phyloP scores from a whole-genome alignment of 92 coral and sea anemone genomes.

The Actinernus sp. region DNA sequence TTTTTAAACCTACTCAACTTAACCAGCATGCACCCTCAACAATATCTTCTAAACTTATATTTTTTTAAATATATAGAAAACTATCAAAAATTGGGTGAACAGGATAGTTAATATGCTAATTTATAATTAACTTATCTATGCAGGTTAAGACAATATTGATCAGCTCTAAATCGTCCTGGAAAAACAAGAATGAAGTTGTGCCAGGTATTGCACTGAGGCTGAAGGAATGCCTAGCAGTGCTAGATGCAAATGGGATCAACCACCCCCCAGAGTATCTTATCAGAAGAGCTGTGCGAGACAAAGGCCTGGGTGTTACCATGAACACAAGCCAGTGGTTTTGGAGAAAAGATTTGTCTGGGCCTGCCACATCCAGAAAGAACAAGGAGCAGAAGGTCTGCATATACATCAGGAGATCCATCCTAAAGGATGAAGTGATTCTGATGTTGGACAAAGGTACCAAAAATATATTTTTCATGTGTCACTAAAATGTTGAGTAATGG shows the following conservation, averaged over 20 bases:
- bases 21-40: no score
- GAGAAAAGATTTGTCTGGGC: background rate
- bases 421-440: slow-evolving; percentile 8
- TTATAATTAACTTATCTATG: background rate
- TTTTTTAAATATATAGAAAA: no score
- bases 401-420: slow-evolving; percentile 11
- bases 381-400: slow-evolving; percentile 13
- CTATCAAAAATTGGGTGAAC: no score
- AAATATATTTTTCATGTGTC: background rate
- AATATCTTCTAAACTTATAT: no score
- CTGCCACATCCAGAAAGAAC: slow-evolving; percentile 1
- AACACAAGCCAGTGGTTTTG: slow-evolving; percentile 11
- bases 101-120: no score
- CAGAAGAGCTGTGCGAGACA: slow-evolving; percentile 1
- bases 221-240: background rate
- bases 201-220: slow-evolving; percentile 15
- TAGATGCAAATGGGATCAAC: background rate
- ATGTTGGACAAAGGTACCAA: slow-evolving; percentile 13
- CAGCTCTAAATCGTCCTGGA: slow-evolving; percentile 4
- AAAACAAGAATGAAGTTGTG: slow-evolving; percentile 1
- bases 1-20: no score
- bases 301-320: slow-evolving; percentile 6
- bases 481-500: no score
- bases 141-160: slow-evolving; percentile 10
- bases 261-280: slow-evolving; percentile 12